Conservation (phyloP, 1,140 invertebrate species). For the Reticulitermes speratus region DNA sequence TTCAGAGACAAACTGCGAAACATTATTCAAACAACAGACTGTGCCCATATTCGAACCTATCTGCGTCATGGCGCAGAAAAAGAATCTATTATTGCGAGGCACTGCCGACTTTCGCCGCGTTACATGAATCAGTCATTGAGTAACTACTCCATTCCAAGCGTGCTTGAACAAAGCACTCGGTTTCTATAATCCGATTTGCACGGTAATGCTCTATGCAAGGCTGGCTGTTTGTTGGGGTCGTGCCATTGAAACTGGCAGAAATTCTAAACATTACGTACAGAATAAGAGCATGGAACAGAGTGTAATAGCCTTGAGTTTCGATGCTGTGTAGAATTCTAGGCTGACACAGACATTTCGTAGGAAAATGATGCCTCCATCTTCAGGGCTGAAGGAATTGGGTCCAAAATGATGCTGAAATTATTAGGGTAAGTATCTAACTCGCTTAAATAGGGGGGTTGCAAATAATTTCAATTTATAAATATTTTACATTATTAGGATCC, state of each 20-base stretch:
- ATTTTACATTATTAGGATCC: too few species aligned
- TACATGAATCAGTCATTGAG: neutral
- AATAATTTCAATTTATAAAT: too few species aligned
- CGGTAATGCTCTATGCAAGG: neutral
- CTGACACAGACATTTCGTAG: too few species aligned
- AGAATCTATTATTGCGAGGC: neutral
- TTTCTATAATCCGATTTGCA: neutral
- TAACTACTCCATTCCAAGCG: neutral
- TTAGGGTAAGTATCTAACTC: too few species aligned
- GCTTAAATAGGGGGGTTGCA: too few species aligned
- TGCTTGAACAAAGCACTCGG: neutral
- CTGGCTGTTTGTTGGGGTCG: neutral
- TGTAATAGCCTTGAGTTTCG: too few species aligned
- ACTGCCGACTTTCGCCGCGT: neutral
- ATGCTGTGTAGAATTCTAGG: too few species aligned
- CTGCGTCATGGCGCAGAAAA: neutral
- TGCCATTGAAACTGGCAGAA: neutral
- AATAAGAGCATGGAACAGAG: too few species aligned
- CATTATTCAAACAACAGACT: neutral
- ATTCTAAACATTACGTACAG: neutral
- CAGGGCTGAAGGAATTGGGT: too few species aligned
- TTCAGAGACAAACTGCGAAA: neutral
- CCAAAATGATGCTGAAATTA: too few species aligned
- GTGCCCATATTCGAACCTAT: neutral
- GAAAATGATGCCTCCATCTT: too few species aligned